Evolutionary conservation across 2,797 vertebrate species (phyloP).

Genomic region (Diplodus puntazzo): DNA sequence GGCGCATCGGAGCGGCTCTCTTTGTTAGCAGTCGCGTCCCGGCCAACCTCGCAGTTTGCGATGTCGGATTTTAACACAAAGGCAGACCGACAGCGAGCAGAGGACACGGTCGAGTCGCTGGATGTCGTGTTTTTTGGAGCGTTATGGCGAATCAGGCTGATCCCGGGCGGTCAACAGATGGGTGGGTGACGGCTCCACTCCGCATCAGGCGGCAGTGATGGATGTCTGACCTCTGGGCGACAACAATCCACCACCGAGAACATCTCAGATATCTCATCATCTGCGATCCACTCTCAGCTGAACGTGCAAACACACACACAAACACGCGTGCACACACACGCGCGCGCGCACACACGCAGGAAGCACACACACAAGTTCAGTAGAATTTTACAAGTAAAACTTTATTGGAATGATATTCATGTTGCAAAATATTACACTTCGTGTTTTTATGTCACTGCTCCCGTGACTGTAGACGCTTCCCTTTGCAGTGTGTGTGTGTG

Average conservation of each 20-base stretch:
- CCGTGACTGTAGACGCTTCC: slow-evolving; percentile 72
- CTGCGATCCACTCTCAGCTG: neutral
- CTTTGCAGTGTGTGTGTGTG: slow-evolving; percentile 59
- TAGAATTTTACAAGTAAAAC: slow-evolving; percentile 85
- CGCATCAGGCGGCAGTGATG: slow-evolving; percentile 53
- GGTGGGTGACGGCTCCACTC: slow-evolving; percentile 36
- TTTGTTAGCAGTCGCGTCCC: slow-evolving; percentile 65
- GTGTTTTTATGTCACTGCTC: slow-evolving; percentile 72
- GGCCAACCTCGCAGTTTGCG: slow-evolving; percentile 1
- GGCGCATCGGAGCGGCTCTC: slow-evolving; percentile 35
- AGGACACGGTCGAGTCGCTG: neutral
- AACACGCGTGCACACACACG: too few species aligned
- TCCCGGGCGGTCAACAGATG: slow-evolving; percentile 58
- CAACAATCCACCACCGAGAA: neutral
- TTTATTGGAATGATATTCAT: slow-evolving; percentile 88
- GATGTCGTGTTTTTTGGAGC: slow-evolving; percentile 1
- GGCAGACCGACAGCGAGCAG: neutral
- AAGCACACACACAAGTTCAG: slow-evolving; percentile 17
- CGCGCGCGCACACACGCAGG: neutral
- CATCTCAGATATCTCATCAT: neutral
- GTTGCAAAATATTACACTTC: slow-evolving; percentile 86
- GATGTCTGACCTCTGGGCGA: slow-evolving; percentile 42
- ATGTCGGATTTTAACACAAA: neutral
- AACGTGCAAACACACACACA: neutral
- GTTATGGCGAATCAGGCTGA: slow-evolving; percentile 9